Evolutionary conservation across 2,113 vertebrate genomes (phyloP).

Genomic region (Antechinus stuartii): DNA sequence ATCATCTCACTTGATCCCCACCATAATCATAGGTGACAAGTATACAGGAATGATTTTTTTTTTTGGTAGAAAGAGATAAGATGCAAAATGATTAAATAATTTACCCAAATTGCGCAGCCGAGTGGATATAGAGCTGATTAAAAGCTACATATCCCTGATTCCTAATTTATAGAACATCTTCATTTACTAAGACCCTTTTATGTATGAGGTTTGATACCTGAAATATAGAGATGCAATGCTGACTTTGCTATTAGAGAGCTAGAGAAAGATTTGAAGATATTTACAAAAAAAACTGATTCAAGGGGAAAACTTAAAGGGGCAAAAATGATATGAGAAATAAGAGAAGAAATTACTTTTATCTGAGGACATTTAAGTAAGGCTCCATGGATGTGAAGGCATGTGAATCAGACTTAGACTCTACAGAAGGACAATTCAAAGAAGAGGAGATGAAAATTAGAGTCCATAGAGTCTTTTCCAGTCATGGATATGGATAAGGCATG

Average conservation of each 20-base stretch:
- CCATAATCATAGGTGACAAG: neutral
- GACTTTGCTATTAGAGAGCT: neutral
- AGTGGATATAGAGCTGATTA: neutral
- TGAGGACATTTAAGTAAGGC: neutral
- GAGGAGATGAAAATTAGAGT: neutral
- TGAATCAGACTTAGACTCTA: neutral
- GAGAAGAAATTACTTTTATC: neutral
- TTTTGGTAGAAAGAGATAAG: neutral
- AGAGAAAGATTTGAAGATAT: neutral
- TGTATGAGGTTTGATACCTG: neutral
- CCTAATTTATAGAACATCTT: neutral
- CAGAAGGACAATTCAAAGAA: neutral
- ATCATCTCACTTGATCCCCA: neutral
- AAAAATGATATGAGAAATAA: neutral
- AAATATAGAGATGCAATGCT: neutral
- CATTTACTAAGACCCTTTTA: neutral
- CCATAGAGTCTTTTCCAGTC: neutral
- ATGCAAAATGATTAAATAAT: neutral
- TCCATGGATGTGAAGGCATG: neutral
- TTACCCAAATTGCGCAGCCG: neutral
- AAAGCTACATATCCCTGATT: neutral
- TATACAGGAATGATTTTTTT: neutral
- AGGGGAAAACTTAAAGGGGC: no score
- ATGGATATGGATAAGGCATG: neutral
- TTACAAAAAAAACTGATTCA: neutral